Evolutionary conservation across 2,797 vertebrate species (phyloP).

Genomic region (Myripristis jacobus): DNA sequence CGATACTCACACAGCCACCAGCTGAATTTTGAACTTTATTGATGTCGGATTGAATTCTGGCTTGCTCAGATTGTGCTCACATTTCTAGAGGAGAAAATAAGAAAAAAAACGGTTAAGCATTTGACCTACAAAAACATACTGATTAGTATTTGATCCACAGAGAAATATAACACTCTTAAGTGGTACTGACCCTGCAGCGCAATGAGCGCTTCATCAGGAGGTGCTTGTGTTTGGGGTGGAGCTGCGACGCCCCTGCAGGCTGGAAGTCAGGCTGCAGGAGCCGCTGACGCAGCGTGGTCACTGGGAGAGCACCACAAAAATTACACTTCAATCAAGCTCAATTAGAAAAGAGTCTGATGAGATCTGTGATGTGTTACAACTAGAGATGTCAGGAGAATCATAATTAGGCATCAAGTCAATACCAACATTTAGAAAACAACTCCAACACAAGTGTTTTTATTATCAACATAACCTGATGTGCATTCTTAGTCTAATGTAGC

Average conservation of each 20-base stretch:
- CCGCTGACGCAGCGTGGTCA: constrained; percentile 95
- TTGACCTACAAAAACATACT: background rate
- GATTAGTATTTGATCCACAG: background rate
- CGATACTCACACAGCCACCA: constrained; percentile 97
- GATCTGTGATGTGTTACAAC: background rate
- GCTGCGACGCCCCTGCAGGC: constrained; percentile 93
- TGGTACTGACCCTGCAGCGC: constrained; percentile 90
- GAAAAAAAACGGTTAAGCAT: constrained; percentile 6
- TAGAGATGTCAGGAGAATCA: too few relatives aligned
- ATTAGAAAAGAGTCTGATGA: background rate
- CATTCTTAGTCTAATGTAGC: too few relatives aligned
- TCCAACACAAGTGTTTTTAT: too few relatives aligned
- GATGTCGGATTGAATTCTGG: constrained; percentile 99
- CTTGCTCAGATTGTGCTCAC: constrained; percentile 99
- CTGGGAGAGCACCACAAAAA: constrained; percentile 69
- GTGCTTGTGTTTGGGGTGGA: constrained; percentile 97
- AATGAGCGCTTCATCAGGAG: constrained; percentile 97
- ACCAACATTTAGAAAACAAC: too few relatives aligned
- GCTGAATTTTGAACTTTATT: constrained; percentile 99
- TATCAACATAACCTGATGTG: too few relatives aligned
- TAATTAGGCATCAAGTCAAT: background rate
- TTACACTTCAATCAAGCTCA: background rate
- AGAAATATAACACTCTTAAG: background rate
- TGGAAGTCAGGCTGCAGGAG: constrained; percentile 97
- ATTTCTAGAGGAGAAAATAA: constrained; percentile 86